These are phyloP conservation scores for Lamellibrachia columna DNA, from an alignment of 2,888 invertebrate species.

Conservation along the genomic window DNA sequence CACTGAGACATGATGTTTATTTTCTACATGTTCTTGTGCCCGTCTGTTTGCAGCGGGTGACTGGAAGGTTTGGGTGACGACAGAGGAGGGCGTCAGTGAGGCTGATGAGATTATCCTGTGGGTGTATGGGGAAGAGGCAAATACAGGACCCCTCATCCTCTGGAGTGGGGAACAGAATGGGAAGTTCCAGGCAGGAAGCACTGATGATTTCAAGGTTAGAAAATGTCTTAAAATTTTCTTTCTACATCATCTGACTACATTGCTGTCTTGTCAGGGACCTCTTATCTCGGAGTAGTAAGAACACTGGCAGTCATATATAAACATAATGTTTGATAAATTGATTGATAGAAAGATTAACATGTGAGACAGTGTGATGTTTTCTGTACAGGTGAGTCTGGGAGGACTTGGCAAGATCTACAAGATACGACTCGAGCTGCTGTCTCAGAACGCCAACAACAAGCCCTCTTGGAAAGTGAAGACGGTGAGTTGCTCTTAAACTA, in stretches of 20 bases:
- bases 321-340: too few relatives aligned
- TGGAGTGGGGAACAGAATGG: slow-evolving; percentile 51
- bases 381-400: slow-evolving; percentile 52
- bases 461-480: slow-evolving; percentile 60
- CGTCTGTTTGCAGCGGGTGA: slow-evolving; percentile 54
- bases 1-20: background rate
- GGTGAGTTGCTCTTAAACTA: slow-evolving; percentile 29
- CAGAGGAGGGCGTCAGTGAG: slow-evolving; percentile 48
- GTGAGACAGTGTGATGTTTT: slow-evolving; percentile 17
- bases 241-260: background rate
- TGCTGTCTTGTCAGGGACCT: background rate
- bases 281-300: background rate
- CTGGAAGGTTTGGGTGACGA: slow-evolving; percentile 57
- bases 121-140: slow-evolving; percentile 59
- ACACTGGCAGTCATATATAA: background rate
- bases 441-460: slow-evolving; percentile 40
- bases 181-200: slow-evolving; percentile 55
- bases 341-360: background rate
- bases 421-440: slow-evolving; percentile 55
- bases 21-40: background rate
- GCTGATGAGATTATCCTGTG: slow-evolving; percentile 55
- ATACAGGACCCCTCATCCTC: slow-evolving; percentile 56
- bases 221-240: too few relatives aligned
- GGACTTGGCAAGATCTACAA: slow-evolving; percentile 58
- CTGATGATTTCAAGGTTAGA: slow-evolving; percentile 62